These are phyloP conservation scores for Cladopsammia gracilis DNA, from an alignment of 64 coral and sea anemone species.

Conservation along the genomic window DNA sequence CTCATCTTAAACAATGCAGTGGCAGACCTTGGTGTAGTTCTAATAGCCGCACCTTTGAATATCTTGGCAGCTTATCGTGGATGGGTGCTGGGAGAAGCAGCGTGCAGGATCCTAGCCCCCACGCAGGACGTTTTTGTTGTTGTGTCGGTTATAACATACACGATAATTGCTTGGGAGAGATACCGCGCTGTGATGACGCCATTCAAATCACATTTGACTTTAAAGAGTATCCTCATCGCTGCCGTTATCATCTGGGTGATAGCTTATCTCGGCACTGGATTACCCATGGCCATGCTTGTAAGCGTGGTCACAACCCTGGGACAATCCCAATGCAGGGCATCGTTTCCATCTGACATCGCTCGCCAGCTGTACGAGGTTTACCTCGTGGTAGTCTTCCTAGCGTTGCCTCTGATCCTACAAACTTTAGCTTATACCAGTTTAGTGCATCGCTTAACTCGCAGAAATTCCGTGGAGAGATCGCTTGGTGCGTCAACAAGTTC, in stretches of 20 bases:
- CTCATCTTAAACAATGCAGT: slow-evolving; percentile 86
- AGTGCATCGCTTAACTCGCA: slow-evolving; percentile 16
- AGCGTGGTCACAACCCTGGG: not conserved
- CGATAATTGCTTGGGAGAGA: slow-evolving; percentile 79
- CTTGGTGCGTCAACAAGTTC: slow-evolving; percentile 14
- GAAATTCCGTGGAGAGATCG: slow-evolving; percentile 43
- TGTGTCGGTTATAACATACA: slow-evolving; percentile 83
- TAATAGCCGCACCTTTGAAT: slow-evolving; percentile 64
- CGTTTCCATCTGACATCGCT: slow-evolving; percentile 33
- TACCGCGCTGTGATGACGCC: slow-evolving; percentile 85
- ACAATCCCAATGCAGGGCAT: not conserved
- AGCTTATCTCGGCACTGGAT: slow-evolving; percentile 61
- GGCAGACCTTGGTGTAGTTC: slow-evolving; percentile 73
- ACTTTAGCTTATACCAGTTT: slow-evolving; percentile 77
- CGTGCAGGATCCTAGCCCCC: slow-evolving; percentile 68
- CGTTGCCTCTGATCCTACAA: slow-evolving; percentile 59
- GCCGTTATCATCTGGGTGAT: slow-evolving; percentile 56
- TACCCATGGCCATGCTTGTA: slow-evolving; percentile 60
- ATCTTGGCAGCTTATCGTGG: slow-evolving; percentile 59
- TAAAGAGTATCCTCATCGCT: slow-evolving; percentile 49
- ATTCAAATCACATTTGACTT: slow-evolving; percentile 76
- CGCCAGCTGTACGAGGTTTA: slow-evolving; percentile 59
- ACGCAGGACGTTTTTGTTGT: slow-evolving; percentile 82
- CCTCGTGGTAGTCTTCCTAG: slow-evolving; percentile 64
- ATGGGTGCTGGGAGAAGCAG: slow-evolving; percentile 72